Evolutionary conservation across 2,888 invertebrate genomes (phyloP), one percentile per base, ranked within the genome.

Genomic region (Thysanoteuthis rhombus): DNA sequence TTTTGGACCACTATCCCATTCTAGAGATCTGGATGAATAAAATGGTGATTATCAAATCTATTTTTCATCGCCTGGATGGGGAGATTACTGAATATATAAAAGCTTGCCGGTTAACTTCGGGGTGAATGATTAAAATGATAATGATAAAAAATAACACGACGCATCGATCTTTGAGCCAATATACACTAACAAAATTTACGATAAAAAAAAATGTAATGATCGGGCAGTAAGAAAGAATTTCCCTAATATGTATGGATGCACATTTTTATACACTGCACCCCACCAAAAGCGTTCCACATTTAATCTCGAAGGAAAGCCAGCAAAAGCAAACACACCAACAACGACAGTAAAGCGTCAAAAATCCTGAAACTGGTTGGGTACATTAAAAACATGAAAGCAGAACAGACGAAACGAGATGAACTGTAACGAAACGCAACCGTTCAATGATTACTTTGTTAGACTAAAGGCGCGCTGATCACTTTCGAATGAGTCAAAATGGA

Each of bases 301-400:
- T 58, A 58, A 58, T 28, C 75, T 16, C 16, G 0, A 75, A n/a
- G n/a, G 36, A 75, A n/a, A 75, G 12, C n/a, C n/a, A 12, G 75
- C n/a, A n/a, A 75, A 75, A 75, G 10, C 10, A 75, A 75, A 16
- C 75, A n/a, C 75, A 36, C 19, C 19, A n/a, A 75, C 19, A n/a
- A 36, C 16, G n/a, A 75, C 2, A 1, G 16, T 36, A 25, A 75
- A 75, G 75, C 75, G 75, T 75, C 75, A n/a, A 75, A 22, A 75
- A 75, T n/a, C 75, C 75, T 75, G n/a, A 75, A n/a, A 25, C 75
- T 75, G 75, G 75, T 36, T 75, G 75, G 75, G n/a, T 75, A 75
- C 75, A 75, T 75, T 75, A 75, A 75, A 75, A 75, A 75, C 75
- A 75, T 75, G n/a, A 75, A 75, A 75, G 75, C 75, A n/a, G n/a